Evolutionary conservation across 2,888 invertebrate genomes (phyloP), one percentile per base, ranked within the genome.

Genomic region (Julus scanicus): DNA sequence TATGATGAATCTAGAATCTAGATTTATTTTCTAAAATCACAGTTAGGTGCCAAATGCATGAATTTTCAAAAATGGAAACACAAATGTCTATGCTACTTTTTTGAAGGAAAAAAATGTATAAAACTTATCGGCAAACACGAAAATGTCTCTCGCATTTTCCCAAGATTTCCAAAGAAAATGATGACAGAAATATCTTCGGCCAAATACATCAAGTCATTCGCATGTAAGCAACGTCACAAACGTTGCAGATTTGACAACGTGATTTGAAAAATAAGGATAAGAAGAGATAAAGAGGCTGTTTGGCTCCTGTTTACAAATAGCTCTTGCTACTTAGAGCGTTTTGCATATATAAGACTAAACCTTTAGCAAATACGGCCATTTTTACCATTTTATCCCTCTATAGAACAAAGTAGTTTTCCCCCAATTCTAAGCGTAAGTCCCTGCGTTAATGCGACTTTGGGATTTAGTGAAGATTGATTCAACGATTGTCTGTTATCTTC

Each of bases 391-490:
- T 9, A 20, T 40, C 8, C 84, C 39, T 84, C 40, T 15, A n/a
- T 84, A 44, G 40, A 84, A 39, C 39, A 15, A 11, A 6, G 40
- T 40, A 29, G 9, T 84, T 84, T 39, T 44, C n/a, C 37, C 44
- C 44, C 44, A 44, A 8, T 44, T 9, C 11, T 20, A 6, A 29
- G 9, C 29, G 17, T 20, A 71, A 71, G 9, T 71, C 71, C 71
- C 71, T 63, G 5, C 40, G 40, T 48, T 84, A 84, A 84, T 48
- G 48, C 20, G 17, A 48, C 48, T 84, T 84, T 40, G n/a, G 84
- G 44, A 84, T 48, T 84, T 84, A 84, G 84, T 84, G 44, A 86
- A 86, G 86, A 86, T 86, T 86, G 86, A 86, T 86, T 86, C 53
- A 49, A 15, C 49, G 86, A 86, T 86, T 86, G 86, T 86, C 86